Percentiles rank a stretch among this genome's conserved stretches.
These are phyloP conservation scores for Melinopterus prodromus DNA, from an alignment of 2,888 invertebrate genomes.

Conservation along the genomic window DNA sequence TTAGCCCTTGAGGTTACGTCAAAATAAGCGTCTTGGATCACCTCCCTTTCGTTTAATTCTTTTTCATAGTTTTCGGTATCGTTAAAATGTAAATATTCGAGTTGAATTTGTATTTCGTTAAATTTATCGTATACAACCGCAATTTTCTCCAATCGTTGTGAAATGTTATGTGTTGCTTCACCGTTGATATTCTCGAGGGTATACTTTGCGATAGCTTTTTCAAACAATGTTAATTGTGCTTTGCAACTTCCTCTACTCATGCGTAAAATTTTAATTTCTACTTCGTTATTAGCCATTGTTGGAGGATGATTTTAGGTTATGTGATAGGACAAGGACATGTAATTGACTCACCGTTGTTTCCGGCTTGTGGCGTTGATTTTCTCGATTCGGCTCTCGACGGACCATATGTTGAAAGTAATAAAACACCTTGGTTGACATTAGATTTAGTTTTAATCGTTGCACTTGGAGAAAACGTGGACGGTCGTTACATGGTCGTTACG, in stretches of 20 bases:
- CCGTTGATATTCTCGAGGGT: background rate
- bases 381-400: background rate
- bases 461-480: no score
- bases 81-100: slow-evolving; percentile 26
- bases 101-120: slow-evolving; percentile 21
- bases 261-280: slow-evolving; percentile 16
- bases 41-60: slow-evolving; percentile 8
- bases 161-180: background rate
- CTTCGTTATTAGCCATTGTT: background rate
- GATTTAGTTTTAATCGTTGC: no score
- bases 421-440: background rate
- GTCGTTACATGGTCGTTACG: no score
- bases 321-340: background rate
- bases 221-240: slow-evolving; percentile 5
- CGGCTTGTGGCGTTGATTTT: background rate
- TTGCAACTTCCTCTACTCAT: slow-evolving; percentile 7
- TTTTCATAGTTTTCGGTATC: slow-evolving; percentile 13
- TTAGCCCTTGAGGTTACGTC: slow-evolving; percentile 9
- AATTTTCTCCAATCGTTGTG: background rate
- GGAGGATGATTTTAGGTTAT: background rate
- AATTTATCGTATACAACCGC: slow-evolving; percentile 14
- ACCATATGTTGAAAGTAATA: background rate
- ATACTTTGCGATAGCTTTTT: background rate
- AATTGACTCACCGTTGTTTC: background rate
- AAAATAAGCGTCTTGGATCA: slow-evolving; percentile 25